Evolutionary conservation across 2,797 vertebrate species (phyloP), one percentile per base, ranked within the genome.

Genomic region (Spinus pinus): DNA sequence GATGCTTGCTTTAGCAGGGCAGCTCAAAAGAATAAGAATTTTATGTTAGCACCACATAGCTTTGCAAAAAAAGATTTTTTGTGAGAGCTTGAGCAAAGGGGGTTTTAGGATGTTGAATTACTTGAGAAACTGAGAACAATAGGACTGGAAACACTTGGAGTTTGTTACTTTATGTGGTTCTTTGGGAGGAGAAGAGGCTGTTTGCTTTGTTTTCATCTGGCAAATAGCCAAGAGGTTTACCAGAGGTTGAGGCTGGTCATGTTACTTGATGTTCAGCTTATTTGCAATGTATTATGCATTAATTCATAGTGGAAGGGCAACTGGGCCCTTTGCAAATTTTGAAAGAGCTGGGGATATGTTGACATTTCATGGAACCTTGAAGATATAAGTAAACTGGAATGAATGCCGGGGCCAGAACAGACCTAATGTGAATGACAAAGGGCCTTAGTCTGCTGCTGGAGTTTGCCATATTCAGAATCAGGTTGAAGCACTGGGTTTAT

Each of bases 11-110:
- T 77, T 83, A 64, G 31, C 81, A 81, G 85, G 90, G 92, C 94
- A 89, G 90, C 92, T 97, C 91, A 91, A 83, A 95, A 89, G 70
- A 92, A 65, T 83, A 96, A 91, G 79, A 92, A 83, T 92, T 90
- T 51, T 8, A 80, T 88, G 77, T 84, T 91, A 96, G 78, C 1
- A 3, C 56, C 83, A 31, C 37, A 8, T 39, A 4, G 12, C 30
- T 75, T 81, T 86, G 8, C 56, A 88, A 61, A 73, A 71, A 50
- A 78, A 95, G 88, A 95, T 70, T 27, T 57, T 73, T 58, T 58
- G 46, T 72, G 53, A 67, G 27, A 90, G 74, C 37, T 82, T 92
- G 58, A 53, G 15, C 8, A 11, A 60, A 20, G 28, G 6, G 71
- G 35, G 22, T n/a, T 89, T 75, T 74, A 46, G 33, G 30, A 75